phyloP scores from a whole-genome alignment of 2,113 vertebrate species.

The Terrapene triunguis region DNA sequence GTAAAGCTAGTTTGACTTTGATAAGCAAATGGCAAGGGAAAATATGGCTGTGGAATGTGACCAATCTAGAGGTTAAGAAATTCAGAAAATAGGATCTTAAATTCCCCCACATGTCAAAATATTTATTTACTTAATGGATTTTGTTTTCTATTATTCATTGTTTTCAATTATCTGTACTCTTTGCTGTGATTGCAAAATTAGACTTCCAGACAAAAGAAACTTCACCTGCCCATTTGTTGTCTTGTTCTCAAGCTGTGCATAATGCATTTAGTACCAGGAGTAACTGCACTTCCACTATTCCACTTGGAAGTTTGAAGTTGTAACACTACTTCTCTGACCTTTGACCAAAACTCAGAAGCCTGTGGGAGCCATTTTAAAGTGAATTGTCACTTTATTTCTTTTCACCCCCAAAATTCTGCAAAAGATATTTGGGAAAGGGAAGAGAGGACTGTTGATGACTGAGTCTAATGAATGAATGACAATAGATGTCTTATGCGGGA shows the following conservation, averaged over 20 bases:
- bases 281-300: background rate
- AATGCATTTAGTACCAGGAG: background rate
- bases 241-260: background rate
- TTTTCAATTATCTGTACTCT: background rate
- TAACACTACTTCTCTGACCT: background rate
- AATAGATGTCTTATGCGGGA: background rate
- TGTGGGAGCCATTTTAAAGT: background rate
- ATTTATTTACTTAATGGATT: background rate
- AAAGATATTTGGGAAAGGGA: background rate
- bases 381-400: background rate
- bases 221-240: accelerated
- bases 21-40: background rate
- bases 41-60: background rate
- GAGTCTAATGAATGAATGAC: background rate
- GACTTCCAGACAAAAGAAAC: background rate
- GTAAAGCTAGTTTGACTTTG: background rate
- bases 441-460: background rate
- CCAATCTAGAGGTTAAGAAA: background rate
- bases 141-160: background rate
- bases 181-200: background rate
- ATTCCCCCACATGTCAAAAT: background rate
- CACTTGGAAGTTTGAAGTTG: background rate
- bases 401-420: background rate
- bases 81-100: background rate
- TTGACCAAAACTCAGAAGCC: background rate